Evolutionary conservation across 2,113 vertebrate species (phyloP).

Genomic region (Ceratotherium simum): DNA sequence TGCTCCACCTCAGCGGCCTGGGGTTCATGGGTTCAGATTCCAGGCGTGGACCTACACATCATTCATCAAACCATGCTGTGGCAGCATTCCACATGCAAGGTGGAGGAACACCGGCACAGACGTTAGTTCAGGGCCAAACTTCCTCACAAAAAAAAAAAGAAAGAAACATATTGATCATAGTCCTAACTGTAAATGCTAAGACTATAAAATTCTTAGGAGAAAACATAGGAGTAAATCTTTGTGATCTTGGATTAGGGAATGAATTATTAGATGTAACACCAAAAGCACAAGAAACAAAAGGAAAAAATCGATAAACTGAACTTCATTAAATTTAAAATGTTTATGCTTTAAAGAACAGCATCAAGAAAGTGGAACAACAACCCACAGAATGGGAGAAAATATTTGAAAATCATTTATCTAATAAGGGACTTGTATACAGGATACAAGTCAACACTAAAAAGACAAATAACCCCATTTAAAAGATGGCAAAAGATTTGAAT

Average conservation of each 20-base stretch:
- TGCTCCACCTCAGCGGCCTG: too few species aligned
- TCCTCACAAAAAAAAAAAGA: too few species aligned
- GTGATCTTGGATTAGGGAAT: background rate
- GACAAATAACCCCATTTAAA: background rate
- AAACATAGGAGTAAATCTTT: background rate
- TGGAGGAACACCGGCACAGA: too few species aligned
- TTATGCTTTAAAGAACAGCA: background rate
- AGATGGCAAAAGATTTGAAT: background rate
- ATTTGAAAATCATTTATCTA: background rate
- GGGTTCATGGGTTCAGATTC: too few species aligned
- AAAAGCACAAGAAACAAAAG: background rate
- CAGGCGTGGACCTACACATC: too few species aligned
- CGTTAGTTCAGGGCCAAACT: too few species aligned
- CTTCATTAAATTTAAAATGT: background rate
- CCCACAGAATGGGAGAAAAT: background rate
- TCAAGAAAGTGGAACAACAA: background rate
- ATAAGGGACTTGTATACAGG: background rate
- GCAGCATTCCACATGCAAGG: too few species aligned
- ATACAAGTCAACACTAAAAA: background rate
- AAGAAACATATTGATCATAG: background rate
- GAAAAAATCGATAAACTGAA: background rate
- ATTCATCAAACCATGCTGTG: too few species aligned
- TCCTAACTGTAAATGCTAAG: background rate
- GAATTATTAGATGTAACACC: background rate
- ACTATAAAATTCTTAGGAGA: background rate